These are phyloP conservation scores for Galerucella nymphaeae DNA, from an alignment of 2,888 invertebrate genomes.

Conservation along the genomic window DNA sequence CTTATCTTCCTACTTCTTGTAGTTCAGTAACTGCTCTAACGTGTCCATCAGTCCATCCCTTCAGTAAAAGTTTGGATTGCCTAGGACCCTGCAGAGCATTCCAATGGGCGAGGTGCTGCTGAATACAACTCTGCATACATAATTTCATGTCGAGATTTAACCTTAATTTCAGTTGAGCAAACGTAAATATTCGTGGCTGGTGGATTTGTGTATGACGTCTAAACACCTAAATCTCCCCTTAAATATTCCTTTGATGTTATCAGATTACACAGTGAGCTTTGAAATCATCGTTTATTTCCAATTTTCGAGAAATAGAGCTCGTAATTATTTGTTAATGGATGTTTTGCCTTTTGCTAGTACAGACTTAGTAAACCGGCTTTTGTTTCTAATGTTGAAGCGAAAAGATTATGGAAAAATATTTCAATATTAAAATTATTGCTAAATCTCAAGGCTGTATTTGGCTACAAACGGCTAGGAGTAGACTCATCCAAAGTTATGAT, in stretches of 20 bases:
- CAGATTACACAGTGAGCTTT: constrained; percentile 36
- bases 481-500: background rate
- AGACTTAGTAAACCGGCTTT: background rate
- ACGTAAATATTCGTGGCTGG: constrained; percentile 25
- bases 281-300: constrained; percentile 36
- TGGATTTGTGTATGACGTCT: constrained; percentile 14
- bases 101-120: no score
- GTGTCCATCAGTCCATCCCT: no score
- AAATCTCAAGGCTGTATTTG: background rate
- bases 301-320: constrained; percentile 28
- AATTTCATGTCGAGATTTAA: constrained; percentile 23
- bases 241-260: constrained; percentile 42
- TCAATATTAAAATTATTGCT: background rate
- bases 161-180: constrained; percentile 22
- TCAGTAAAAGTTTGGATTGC: no score
- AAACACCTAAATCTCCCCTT: constrained; percentile 22
- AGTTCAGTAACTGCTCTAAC: no score
- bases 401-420: background rate
- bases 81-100: no score
- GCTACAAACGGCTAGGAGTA: background rate
- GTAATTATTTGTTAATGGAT: constrained; percentile 37
- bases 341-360: constrained; percentile 18
- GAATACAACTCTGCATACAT: constrained; percentile 5
- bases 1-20: no score
- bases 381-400: background rate